These are phyloP conservation scores for Acleris laterana DNA, from an alignment of 2,888 invertebrate species.

Conservation along the genomic window DNA sequence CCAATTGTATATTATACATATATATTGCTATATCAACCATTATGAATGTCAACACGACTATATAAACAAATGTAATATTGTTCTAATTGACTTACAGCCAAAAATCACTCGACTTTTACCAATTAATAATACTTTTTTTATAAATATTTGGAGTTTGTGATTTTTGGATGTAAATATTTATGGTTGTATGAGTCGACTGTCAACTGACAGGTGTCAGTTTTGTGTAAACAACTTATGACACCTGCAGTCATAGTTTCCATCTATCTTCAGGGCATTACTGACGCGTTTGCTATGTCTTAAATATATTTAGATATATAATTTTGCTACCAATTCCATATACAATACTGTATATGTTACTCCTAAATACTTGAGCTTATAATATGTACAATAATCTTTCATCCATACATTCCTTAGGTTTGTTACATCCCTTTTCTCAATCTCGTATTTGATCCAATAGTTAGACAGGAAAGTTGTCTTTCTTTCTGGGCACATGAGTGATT, in stretches of 20 bases:
- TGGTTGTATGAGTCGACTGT: constrained; percentile 8
- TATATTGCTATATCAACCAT: constrained; percentile 68
- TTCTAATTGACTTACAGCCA: constrained; percentile 13
- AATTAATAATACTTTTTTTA: constrained; percentile 31
- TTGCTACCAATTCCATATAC: background rate
- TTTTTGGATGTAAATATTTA: constrained; percentile 22
- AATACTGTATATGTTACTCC: background rate
- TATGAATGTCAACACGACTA: constrained; percentile 54
- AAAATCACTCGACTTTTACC: constrained; percentile 15
- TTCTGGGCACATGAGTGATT: no score
- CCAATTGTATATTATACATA: constrained; percentile 83
- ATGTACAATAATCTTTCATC: no score
- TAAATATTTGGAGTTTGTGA: constrained; percentile 22
- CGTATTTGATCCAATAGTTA: no score
- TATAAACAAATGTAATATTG: constrained; percentile 34
- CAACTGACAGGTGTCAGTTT: constrained; percentile 12
- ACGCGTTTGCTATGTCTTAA: constrained; percentile 2
- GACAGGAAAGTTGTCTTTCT: no score
- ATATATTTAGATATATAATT: background rate
- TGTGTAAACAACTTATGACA: constrained; percentile 11
- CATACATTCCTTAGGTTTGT: no score
- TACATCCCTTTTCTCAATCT: no score
- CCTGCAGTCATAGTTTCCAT: constrained; percentile 7
- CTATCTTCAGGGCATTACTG: constrained; percentile 11
- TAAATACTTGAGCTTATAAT: no score